Conservation (phyloP, 30 jellyfish, hydroid and myxozoan species). For the Catostylus mosaicus region DNA sequence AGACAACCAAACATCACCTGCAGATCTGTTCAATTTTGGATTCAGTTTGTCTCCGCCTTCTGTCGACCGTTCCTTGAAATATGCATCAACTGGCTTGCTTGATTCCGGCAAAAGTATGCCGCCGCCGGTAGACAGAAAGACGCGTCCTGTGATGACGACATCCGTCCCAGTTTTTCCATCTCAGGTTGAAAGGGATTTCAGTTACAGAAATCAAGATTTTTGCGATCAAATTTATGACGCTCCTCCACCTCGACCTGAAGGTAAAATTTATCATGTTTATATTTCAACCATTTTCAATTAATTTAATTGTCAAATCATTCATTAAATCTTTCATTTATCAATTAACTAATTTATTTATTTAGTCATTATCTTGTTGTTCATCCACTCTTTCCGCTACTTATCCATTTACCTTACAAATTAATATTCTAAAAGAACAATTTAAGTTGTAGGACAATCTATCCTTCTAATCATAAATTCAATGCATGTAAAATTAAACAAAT, state of each 20-base stretch:
- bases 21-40: conserved; percentile 55
- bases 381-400: no score
- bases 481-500: no score
- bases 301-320: no score
- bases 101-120: conserved; percentile 22
- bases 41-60: conserved; percentile 26
- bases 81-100: conserved; percentile 51
- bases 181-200: background rate
- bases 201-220: background rate
- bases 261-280: no score
- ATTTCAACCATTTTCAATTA: no score
- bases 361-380: no score
- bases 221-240: conserved; percentile 2
- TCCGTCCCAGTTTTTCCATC: conserved; percentile 63
- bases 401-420: no score
- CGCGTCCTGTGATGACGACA: conserved; percentile 50
- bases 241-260: conserved; percentile 8
- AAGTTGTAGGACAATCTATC: no score
- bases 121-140: conserved; percentile 61
- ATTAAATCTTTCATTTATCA: no score
- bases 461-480: no score
- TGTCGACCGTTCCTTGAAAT: conserved; percentile 58
- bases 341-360: no score
- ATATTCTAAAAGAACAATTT: no score
- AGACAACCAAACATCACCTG: conserved; percentile 9